Evolutionary conservation across 2,797 vertebrate species (phyloP), one percentile per base, ranked within the genome.

Genomic region (Knipowitschia caucasica): DNA sequence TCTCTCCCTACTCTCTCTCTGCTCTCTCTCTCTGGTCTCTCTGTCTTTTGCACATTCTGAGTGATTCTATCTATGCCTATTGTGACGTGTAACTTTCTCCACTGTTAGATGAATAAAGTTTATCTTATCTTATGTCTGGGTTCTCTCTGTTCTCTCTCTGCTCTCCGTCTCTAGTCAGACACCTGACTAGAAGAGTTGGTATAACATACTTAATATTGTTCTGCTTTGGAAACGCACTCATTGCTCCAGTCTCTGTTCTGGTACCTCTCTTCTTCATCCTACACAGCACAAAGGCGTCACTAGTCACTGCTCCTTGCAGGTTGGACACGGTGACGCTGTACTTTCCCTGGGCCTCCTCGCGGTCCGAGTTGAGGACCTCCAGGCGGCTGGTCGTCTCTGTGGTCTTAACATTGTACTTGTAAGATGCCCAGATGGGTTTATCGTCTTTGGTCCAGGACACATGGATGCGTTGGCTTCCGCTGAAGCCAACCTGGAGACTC

Each of bases 291-390:
- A 62, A 45, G 33, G 70, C 70, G 1, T 77, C 53, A 25, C 82
- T 85, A 39, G 52, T 50, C 20, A 59, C 77, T 14, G 67, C 72
- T 43, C 80, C n/a, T n/a, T n/a, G n/a, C n/a, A n/a, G n/a, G 46
- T 97, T 95, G 79, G 91, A 90, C 50, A 96, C 81, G 61, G 91
- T 84, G 33, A 93, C 95, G 35, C 84, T 87, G 57, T 97, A 96
- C 57, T 89, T 82, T 36, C 94, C 94, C 34, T 91, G 85, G 44
- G 95, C 93, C 15, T 87, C 87, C 69, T 89, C 18, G 77, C 86
- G 69, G 64, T 79, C 79, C 80, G 91, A 66, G 74, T 90, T 80
- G 81, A 88, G 80, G 59, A 94, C 89, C 70, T 89, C 85, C 56
- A 89, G 40, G 24, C 62, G 0, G 1, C 80, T 75, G 0, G 86